phyloP scores from a whole-genome alignment of 2,888 invertebrate genomes.

The Plebejus argus region DNA sequence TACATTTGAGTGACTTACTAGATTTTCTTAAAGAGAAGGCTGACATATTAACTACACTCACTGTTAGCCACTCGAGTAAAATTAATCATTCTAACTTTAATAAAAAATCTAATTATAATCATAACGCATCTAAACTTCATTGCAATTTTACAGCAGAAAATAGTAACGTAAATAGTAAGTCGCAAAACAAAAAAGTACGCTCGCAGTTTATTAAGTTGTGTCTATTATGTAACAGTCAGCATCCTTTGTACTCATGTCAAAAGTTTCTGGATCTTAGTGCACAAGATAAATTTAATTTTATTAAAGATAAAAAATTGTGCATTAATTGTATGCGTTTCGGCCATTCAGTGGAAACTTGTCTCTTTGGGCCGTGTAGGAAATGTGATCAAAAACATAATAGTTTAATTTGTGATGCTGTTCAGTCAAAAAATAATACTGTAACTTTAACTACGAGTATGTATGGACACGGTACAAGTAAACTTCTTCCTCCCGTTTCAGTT shows the following conservation, averaged over 20 bases:
- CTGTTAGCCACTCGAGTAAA: no score
- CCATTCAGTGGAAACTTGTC: conserved; percentile 20
- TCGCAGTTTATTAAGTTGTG: conserved; percentile 14
- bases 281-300: conserved; percentile 31
- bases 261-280: conserved; percentile 33
- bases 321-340: conserved; percentile 35
- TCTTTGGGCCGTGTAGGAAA: conserved; percentile 33
- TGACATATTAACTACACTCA: no score
- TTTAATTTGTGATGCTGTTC: not conserved
- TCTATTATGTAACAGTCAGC: conserved; percentile 33
- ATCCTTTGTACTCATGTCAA: conserved; percentile 37
- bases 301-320: conserved; percentile 32
- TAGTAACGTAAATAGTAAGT: not conserved
- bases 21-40: no score
- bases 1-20: no score
- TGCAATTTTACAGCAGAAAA: not conserved
- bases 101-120: no score
- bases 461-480: not conserved
- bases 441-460: not conserved
- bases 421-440: conserved; percentile 13
- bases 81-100: no score
- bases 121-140: no score
- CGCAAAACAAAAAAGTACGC: not conserved
- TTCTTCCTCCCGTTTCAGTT: not conserved
- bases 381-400: conserved; percentile 35